Evolutionary conservation across 2,113 vertebrate genomes (phyloP).

Genomic region (Genyomyrus donnyi): DNA sequence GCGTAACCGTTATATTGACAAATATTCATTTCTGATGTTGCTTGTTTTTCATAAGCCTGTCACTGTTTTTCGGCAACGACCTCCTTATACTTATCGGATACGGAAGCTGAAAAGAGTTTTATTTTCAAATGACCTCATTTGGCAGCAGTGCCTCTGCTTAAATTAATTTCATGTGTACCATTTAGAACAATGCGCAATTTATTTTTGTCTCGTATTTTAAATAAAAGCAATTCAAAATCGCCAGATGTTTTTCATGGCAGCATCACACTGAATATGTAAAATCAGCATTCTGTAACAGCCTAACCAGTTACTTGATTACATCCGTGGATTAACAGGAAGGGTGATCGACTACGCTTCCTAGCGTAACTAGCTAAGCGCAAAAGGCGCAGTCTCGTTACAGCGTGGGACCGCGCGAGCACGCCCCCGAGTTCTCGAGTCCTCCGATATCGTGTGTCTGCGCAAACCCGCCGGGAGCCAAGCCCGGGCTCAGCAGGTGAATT

Average conservation of each 20-base stretch:
- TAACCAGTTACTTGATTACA: background rate
- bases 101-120: background rate
- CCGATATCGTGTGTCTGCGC: slow-evolving; percentile 23
- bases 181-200: background rate
- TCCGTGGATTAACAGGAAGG: background rate
- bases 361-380: background rate
- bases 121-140: background rate
- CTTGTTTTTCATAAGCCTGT: background rate
- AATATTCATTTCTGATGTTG: background rate
- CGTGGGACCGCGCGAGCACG: background rate
- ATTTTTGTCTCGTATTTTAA: background rate
- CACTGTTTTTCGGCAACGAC: background rate
- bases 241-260: background rate
- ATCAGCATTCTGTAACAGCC: background rate
- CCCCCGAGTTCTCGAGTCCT: background rate
- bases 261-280: background rate
- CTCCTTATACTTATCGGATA: background rate
- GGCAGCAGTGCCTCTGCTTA: background rate
- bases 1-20: background rate
- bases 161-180: background rate
- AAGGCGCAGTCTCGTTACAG: background rate
- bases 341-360: background rate
- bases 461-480: slow-evolving; percentile 40
- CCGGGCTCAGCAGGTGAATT: slow-evolving; percentile 29
- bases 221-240: background rate